A percentile compares a stretch with the other conserved stretches of the same genome.
phyloP scores from a whole-genome alignment of 2,113 vertebrate genomes.

The Cyanistes caeruleus region DNA sequence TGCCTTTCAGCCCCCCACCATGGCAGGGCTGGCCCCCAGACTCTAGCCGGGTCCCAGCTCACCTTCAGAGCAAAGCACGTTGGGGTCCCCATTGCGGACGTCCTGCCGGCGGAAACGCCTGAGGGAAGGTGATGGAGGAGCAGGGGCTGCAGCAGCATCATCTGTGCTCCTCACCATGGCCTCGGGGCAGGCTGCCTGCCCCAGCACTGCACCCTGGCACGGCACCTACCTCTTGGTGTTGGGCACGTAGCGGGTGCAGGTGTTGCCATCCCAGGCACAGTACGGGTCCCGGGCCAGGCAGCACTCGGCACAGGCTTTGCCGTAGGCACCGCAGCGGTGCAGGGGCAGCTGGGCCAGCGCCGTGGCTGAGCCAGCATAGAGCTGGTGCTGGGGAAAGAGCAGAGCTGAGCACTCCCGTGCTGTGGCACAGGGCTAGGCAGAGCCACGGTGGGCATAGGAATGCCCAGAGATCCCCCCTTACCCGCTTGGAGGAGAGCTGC shows the following conservation, averaged over 20 bases:
- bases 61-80: constrained; percentile 92
- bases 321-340: constrained; percentile 91
- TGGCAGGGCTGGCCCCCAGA: not conserved
- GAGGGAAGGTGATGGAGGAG: not conserved
- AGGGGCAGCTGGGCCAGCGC: constrained; percentile 90
- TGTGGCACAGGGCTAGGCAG: fast-evolving
- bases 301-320: constrained; percentile 94
- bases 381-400: constrained; percentile 84
- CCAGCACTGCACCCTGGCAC: fast-evolving
- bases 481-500: constrained; percentile 95
- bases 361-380: constrained; percentile 85
- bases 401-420: not conserved
- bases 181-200: fast-evolving
- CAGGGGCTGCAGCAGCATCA: fast-evolving
- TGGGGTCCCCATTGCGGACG: constrained; percentile 92
- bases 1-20: not conserved
- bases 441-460: fast-evolving
- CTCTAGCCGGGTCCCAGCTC: fast-evolving
- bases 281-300: constrained; percentile 97
- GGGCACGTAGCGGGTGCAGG: constrained; percentile 91
- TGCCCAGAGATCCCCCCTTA: constrained; percentile 13
- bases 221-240: constrained; percentile 87
- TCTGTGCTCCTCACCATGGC: fast-evolving
- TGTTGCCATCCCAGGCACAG: constrained; percentile 93
- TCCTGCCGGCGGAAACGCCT: constrained; percentile 95